Conservation (phyloP, 2,797 vertebrate genomes). For the Phrynocephalus guinanensis region DNA sequence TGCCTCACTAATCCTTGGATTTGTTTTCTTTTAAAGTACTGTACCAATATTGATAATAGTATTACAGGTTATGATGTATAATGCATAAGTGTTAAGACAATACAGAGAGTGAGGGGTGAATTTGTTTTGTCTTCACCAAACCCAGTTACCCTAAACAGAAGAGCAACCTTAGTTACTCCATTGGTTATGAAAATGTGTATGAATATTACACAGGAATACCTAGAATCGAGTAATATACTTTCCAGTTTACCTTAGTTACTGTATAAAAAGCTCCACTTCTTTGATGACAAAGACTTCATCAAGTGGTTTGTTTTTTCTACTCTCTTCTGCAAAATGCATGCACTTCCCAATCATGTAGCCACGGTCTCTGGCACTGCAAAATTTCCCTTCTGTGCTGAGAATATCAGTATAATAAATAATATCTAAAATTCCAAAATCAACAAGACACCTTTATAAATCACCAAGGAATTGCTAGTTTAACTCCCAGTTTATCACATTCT, state of each 20-base stretch:
- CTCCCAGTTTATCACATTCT: background rate
- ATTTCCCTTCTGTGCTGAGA: background rate
- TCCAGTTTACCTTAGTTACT: slow-evolving; percentile 6
- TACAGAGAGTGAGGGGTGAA: background rate
- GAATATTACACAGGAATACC: slow-evolving; percentile 16
- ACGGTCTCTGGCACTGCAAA: slow-evolving; percentile 15
- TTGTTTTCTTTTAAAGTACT: no score
- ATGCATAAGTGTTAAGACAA: background rate
- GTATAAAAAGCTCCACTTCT: background rate
- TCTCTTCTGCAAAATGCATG: slow-evolving; percentile 26
- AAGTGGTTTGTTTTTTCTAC: slow-evolving; percentile 32
- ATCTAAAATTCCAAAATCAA: background rate
- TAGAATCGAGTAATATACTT: background rate
- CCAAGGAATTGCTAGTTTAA: background rate
- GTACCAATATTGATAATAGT: no score
- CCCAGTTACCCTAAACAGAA: background rate
- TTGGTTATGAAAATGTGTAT: background rate
- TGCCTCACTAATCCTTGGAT: no score
- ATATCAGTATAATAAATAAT: background rate
- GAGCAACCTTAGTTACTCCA: background rate
- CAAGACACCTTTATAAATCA: background rate
- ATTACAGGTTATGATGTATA: background rate
- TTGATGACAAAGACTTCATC: background rate
- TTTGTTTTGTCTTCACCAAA: background rate
- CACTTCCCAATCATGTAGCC: background rate